Percentiles rank a stretch among this genome's conserved stretches.
Evolutionary conservation across 2,113 vertebrate species (phyloP).

Genomic region (Zosterops lateralis): DNA sequence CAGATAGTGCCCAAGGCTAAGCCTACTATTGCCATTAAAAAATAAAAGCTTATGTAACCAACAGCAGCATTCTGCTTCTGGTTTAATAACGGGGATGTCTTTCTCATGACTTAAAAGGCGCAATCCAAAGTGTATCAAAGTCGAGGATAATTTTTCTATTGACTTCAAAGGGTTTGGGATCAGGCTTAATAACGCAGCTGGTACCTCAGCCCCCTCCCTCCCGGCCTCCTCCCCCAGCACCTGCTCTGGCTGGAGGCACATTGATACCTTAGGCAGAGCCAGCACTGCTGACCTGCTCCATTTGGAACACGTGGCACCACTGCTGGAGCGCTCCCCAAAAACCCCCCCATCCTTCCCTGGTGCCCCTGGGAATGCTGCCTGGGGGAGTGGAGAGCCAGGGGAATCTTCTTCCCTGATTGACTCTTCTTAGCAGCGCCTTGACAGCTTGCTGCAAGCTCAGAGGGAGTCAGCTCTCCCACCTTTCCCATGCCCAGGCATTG

Average conservation of each 20-base stretch:
- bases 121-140: conserved; percentile 5
- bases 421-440: rapidly evolving
- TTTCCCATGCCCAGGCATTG: rapidly evolving
- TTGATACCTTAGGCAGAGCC: neutral
- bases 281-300: neutral
- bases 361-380: neutral
- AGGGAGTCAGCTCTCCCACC: neutral
- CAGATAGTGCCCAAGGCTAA: conserved; percentile 57
- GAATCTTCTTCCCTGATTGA: neutral
- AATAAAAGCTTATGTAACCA: conserved; percentile 56
- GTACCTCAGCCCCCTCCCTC: neutral
- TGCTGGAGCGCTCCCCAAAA: rapidly evolving
- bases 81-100: neutral
- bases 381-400: too few species aligned
- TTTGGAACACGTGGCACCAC: rapidly evolving
- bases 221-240: neutral
- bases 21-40: conserved; percentile 56
- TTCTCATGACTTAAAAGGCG: conserved; percentile 31
- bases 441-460: rapidly evolving
- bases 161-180: conserved; percentile 38
- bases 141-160: conserved; percentile 5
- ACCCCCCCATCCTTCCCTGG: rapidly evolving
- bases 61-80: neutral
- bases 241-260: neutral
- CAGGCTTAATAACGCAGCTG: neutral